These are phyloP conservation scores for Thymelicus sylvestris DNA, from an alignment of 2,888 invertebrate species.

Conservation along the genomic window DNA sequence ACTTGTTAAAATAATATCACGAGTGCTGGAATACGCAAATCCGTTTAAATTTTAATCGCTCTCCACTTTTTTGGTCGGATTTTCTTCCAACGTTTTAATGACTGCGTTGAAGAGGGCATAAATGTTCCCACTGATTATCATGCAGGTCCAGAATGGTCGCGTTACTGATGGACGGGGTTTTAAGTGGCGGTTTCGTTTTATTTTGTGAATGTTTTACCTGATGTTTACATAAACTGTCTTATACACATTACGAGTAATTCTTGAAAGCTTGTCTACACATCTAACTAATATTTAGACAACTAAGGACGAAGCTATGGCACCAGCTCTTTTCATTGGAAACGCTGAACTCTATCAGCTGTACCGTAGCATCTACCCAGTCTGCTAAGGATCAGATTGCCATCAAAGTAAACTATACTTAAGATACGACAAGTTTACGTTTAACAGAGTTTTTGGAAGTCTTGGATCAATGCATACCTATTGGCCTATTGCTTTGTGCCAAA, in stretches of 20 bases:
- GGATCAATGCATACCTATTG: no score
- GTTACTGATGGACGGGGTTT: not conserved
- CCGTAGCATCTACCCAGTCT: no score
- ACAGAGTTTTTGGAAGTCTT: no score
- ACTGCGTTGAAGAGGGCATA: conserved; percentile 5
- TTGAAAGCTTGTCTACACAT: no score
- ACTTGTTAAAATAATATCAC: conserved; percentile 31
- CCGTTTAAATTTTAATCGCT: conserved; percentile 36
- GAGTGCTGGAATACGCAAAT: conserved; percentile 25
- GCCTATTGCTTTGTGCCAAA: conserved; percentile 9
- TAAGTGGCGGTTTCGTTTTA: not conserved
- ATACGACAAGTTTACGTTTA: no score
- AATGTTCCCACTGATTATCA: conserved; percentile 26
- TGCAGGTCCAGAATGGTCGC: not conserved
- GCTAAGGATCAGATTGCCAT: no score
- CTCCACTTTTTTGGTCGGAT: conserved; percentile 23
- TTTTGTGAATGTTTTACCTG: not conserved
- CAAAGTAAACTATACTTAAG: no score
- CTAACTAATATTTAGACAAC: no score
- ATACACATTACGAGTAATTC: no score
- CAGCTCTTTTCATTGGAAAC: no score
- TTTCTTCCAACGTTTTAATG: conserved; percentile 27
- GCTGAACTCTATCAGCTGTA: no score
- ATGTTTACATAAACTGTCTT: not conserved
- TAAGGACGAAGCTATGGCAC: no score